Evolutionary conservation across 2,113 vertebrate species (phyloP), one percentile per base, ranked within the genome.

Genomic region (Jacana jacana): DNA sequence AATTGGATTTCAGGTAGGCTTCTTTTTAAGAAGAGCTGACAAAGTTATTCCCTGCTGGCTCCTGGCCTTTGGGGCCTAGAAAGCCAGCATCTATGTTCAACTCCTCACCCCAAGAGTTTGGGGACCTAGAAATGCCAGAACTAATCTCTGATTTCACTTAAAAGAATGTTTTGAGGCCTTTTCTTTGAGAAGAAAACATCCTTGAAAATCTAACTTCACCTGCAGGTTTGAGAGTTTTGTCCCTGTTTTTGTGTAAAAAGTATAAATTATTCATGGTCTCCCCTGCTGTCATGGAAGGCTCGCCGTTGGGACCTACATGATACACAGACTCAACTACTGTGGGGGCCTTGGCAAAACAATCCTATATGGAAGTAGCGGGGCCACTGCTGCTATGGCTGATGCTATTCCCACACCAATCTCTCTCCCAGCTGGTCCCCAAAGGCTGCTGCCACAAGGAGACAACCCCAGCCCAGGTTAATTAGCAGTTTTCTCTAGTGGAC

Each of bases 1-100:
- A 96, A 97, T 95, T 96, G 95, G 81, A 95, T 97, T 97, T 94
- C 95, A 96, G 94, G 94, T 94, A 96, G 93, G 66, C 86, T 96
- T 96, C 91, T 86, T 93, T 92, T 93, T 85, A 93, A 95, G 94
- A 95, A 83, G 68, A 93, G 64, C 81, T 95, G 88, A 95, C 90
- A 82, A 81, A 95, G 84, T 92, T 96, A 95, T 93, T 97, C 95
- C 93, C 96, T 95, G 92, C 90, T 95, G 94, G 71, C 92, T 95
- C 44, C 25, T 92, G 88, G 88, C 91, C 95, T 96, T 94, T 93
- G 93, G 95, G 97, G 91, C 63, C 84, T 92, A 76, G 88, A 80
- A 96, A 96, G 86, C 40, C 88, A 94, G 60, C 58, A 44, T 88
- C 93, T 95, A 57, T 64, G 85, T 39, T 92, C 82, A 76, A 71